phyloP scores from a whole-genome alignment of 2,113 vertebrate species.

The Neogobius melanostomus region DNA sequence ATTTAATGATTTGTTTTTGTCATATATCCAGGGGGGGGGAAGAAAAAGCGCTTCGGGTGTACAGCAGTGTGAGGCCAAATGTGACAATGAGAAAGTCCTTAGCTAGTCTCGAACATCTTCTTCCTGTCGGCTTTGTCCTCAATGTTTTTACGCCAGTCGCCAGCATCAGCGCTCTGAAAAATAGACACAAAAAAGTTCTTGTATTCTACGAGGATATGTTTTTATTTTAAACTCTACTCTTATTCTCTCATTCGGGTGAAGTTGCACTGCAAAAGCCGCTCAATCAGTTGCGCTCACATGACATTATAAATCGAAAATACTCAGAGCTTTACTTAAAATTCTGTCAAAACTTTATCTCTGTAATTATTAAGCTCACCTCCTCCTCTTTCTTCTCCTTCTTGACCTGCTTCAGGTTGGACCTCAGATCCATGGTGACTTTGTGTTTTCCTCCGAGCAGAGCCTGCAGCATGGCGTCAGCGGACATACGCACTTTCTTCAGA shows the following conservation, averaged over 20 bases:
- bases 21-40: constrained; percentile 20
- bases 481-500: constrained; percentile 81
- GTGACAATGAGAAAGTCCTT: constrained; percentile 35
- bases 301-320: no score
- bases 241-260: no score
- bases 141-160: constrained; percentile 68
- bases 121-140: constrained; percentile 71
- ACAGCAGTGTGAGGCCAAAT: constrained; percentile 16
- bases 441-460: constrained; percentile 76
- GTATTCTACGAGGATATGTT: no score
- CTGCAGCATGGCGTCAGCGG: constrained; percentile 89
- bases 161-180: constrained; percentile 40
- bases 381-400: constrained; percentile 98
- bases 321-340: no score
- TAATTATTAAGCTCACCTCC: constrained; percentile 69
- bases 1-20: constrained; percentile 43
- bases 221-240: no score
- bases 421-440: constrained; percentile 86
- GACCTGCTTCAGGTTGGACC: constrained; percentile 95
- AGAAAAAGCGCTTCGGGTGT: neutral
- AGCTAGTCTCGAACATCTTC: constrained; percentile 76
- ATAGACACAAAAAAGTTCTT: neutral
- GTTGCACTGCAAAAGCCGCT: no score
- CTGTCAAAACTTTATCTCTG: no score
- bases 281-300: no score